These are phyloP conservation scores for Cricetomys ansorgei DNA, from an alignment of 2,113 vertebrate genomes.

Conservation along the genomic window DNA sequence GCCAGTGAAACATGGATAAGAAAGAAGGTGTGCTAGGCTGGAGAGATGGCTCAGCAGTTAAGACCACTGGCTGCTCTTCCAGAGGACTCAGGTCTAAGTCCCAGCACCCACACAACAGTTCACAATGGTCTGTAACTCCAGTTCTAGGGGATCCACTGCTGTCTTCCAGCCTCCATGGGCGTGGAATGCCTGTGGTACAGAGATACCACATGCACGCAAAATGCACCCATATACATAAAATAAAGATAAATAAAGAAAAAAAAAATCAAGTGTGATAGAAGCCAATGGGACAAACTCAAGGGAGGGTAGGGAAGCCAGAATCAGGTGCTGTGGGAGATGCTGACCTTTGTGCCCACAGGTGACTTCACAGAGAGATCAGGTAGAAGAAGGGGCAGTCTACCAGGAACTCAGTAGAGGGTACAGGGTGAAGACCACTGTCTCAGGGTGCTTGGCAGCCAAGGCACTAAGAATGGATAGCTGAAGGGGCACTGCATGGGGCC, in stretches of 20 bases:
- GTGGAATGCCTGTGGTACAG: not conserved
- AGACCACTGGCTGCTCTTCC: not conserved
- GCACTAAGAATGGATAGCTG: not conserved
- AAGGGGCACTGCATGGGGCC: not conserved
- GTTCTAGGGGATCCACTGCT: not conserved
- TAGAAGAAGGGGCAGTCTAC: not conserved
- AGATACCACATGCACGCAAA: not conserved
- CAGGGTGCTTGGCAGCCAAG: not conserved
- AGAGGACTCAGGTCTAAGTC: not conserved
- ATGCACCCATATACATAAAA: not conserved
- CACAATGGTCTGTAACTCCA: not conserved
- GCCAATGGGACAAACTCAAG: not conserved
- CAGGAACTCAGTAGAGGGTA: not conserved
- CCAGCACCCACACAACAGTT: not conserved
- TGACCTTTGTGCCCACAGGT: not conserved
- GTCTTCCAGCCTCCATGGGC: not conserved
- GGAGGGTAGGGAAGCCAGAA: not conserved
- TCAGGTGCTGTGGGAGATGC: not conserved
- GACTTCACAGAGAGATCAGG: not conserved
- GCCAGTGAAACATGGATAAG: not conserved
- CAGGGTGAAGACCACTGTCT: not conserved
- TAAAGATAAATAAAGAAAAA: not conserved
- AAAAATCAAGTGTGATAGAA: not conserved
- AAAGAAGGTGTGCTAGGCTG: not conserved
- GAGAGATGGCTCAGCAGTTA: not conserved